Base-by-base conservation (phyloP, 2,888 invertebrate genomes). In the Agelastica alni region DNA sequence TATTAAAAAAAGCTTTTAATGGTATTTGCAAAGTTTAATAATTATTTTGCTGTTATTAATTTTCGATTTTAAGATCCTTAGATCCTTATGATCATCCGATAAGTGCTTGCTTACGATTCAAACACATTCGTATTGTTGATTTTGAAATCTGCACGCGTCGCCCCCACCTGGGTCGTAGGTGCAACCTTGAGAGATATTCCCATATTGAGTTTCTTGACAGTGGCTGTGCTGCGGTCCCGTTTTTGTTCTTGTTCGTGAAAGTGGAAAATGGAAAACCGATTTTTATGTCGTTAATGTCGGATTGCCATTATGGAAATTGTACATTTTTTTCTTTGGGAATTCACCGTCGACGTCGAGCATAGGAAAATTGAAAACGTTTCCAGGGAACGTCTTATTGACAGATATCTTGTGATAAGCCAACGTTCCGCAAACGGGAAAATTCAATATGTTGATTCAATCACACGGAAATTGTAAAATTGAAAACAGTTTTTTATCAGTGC, bases 271-370 rank as follows among this genome's bases (percentile, higher is more conserved):
- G 49, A 49, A 49, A 42, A 49, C 41, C 49, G 49, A 49, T 49
- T 49, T 49, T 42, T 42, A 30, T 49, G 32, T 49, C 49, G 49
- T 49, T 49, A 49, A 42, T 49, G 49, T 49, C 34, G 49, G 20
- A 49, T 49, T 49, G 49, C 49, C 49, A 49, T 49, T 49, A 49
- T 49, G 49, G 49, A 49, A 49, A 49, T 49, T 49, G 49, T 49
- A 49, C 41, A 49, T 49, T 49, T 49, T 49, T 49, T 49, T 48
- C 41, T 31, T 20, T 41, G 9, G 9, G 14, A 32, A 41, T 41
- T 49, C 32, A 37, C 13, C 22, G n/a, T n/a, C n/a, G 22, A 26
- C 46, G 36, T 1, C 41, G 20, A 32, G 32, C 41, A 22, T 49
- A 49, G 42, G 41, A 32, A 49, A 49, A 41, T 49, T 41, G 41